Evolutionary conservation across 2,113 vertebrate species (phyloP).

Genomic region (Crotalus tigris): DNA sequence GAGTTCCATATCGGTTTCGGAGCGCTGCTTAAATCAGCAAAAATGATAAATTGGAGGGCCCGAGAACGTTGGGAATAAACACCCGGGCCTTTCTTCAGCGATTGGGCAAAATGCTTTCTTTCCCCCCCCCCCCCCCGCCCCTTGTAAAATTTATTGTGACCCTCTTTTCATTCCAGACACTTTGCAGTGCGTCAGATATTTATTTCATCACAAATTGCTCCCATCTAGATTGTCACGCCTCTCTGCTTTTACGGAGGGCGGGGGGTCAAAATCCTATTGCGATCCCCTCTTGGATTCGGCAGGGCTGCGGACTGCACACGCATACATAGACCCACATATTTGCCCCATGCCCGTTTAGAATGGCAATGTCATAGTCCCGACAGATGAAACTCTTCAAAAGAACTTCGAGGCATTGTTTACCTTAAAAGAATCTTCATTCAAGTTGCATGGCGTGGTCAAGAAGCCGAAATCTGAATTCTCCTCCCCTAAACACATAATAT

Average conservation of each 20-base stretch:
- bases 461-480: too few relatives aligned
- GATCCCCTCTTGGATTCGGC: slow-evolving; percentile 45
- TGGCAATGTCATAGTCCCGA: neutral
- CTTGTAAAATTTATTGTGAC: slow-evolving; percentile 72
- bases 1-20: slow-evolving; percentile 76
- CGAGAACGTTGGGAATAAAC: slow-evolving; percentile 74
- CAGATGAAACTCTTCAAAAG: too few relatives aligned
- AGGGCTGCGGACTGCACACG: slow-evolving; percentile 15
- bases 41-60: slow-evolving; percentile 78
- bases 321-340: neutral
- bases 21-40: slow-evolving; percentile 84
- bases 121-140: slow-evolving; percentile 51
- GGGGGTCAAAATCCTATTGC: slow-evolving; percentile 60
- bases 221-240: slow-evolving; percentile 61
- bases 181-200: slow-evolving; percentile 70
- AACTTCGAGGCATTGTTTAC: too few relatives aligned
- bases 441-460: too few relatives aligned
- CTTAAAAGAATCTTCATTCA: too few relatives aligned
- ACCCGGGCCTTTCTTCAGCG: slow-evolving; percentile 72
- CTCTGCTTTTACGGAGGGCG: slow-evolving; percentile 62
- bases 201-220: slow-evolving; percentile 73
- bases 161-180: slow-evolving; percentile 65
- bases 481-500: too few relatives aligned
- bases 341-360: neutral
- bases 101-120: slow-evolving; percentile 63